phyloP scores from a whole-genome alignment of 1,140 invertebrate species.

The Caenorhabditis remanei region DNA sequence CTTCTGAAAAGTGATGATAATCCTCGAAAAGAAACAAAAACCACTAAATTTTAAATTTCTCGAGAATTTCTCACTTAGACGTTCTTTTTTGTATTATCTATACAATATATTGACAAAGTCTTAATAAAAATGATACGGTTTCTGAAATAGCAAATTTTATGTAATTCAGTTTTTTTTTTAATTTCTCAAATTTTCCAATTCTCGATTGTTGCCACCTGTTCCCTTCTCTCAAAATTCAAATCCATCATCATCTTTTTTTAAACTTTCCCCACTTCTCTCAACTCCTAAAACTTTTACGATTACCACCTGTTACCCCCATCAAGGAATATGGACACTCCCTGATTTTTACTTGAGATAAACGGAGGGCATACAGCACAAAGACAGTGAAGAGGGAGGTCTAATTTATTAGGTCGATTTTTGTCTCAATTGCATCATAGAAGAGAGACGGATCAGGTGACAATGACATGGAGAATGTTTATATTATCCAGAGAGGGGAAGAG shows the following conservation, averaged over 20 bases:
- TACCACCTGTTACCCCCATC: background rate
- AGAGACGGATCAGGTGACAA: conserved; percentile 4
- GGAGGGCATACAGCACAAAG: background rate
- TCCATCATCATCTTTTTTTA: background rate
- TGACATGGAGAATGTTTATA: background rate
- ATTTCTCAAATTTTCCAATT: no score
- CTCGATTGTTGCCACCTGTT: background rate
- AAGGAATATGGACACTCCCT: background rate
- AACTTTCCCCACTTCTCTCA: background rate
- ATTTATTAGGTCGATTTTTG: conserved; percentile 20
- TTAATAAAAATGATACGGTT: background rate
- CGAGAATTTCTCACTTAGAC: no score
- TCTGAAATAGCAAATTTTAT: no score
- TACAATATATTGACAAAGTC: no score
- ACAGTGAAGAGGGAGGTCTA: background rate
- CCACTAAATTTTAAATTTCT: no score
- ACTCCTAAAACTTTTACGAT: background rate
- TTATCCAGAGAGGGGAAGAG: background rate
- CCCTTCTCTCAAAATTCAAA: background rate
- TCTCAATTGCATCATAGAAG: background rate
- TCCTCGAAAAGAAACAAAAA: no score
- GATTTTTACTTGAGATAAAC: conserved; percentile 3
- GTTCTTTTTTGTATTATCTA: no score
- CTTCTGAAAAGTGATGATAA: no score
- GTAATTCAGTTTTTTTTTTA: no score